Evolutionary conservation across 1,140 invertebrate species (phyloP).

Genomic region (Thrips palmi): DNA sequence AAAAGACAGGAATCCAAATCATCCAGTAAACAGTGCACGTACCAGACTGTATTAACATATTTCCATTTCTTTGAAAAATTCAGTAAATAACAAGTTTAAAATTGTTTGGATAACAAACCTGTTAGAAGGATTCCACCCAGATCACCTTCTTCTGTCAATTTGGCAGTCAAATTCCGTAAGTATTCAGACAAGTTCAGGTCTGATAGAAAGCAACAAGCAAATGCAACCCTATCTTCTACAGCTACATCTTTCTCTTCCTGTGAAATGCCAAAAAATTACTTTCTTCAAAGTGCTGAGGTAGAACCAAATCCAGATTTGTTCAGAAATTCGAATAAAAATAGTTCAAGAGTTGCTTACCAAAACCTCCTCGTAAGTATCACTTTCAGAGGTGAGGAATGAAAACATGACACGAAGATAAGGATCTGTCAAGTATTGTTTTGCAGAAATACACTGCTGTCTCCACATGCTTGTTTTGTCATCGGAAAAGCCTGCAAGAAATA

Average conservation of each 20-base stretch:
- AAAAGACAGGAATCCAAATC: constrained; percentile 9
- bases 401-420: constrained; percentile 85
- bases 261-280: constrained; percentile 22
- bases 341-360: constrained; percentile 41
- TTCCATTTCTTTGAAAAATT: background rate
- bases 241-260: constrained; percentile 63
- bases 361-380: constrained; percentile 59
- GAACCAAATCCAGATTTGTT: background rate
- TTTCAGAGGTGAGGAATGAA: constrained; percentile 70
- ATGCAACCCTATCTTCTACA: constrained; percentile 80
- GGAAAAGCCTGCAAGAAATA: constrained; percentile 44
- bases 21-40: background rate
- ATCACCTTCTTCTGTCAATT: constrained; percentile 56
- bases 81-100: constrained; percentile 3
- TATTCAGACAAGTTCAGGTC: constrained; percentile 65
- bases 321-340: too few species aligned
- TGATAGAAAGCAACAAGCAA: constrained; percentile 75
- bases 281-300: constrained; percentile 10
- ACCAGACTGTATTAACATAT: background rate
- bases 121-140: constrained; percentile 74
- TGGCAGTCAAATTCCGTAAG: constrained; percentile 46
- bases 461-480: constrained; percentile 67
- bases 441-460: constrained; percentile 53
- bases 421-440: constrained; percentile 54
- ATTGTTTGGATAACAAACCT: too few species aligned